These are phyloP conservation scores for Oscheius sp. DNA, from an alignment of 2,888 invertebrate genomes.

Conservation along the genomic window DNA sequence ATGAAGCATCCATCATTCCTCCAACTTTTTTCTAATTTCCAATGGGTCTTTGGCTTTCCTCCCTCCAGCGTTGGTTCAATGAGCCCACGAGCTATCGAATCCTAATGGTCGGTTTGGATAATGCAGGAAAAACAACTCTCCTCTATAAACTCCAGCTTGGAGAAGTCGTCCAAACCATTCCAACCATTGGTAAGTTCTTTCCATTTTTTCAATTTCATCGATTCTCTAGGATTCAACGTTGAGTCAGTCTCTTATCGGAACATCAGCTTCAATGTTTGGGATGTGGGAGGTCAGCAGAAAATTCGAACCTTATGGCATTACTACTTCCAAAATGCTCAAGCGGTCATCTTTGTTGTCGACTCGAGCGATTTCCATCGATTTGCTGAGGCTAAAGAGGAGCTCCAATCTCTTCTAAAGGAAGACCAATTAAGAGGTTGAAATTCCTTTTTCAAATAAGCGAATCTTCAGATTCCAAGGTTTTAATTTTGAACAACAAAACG, in stretches of 20 bases:
- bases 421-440: conserved; percentile 15
- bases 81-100: neutral
- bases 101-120: conserved; percentile 25
- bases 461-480: conserved; percentile 18
- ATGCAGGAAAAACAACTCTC: conserved; percentile 23
- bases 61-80: neutral
- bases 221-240: conserved; percentile 21
- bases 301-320: conserved; percentile 23
- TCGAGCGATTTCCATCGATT: conserved; percentile 5
- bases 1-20: neutral
- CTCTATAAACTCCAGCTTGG: conserved; percentile 24
- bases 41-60: conserved; percentile 18
- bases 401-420: conserved; percentile 2
- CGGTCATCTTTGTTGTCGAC: conserved; percentile 23
- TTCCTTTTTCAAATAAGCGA: neutral
- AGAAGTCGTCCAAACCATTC: conserved; percentile 14
- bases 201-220: neutral
- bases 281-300: conserved; percentile 24
- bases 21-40: neutral
- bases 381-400: conserved; percentile 6
- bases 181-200: conserved; percentile 24
- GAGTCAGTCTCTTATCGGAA: conserved; percentile 16
- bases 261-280: conserved; percentile 24
- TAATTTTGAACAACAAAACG: conserved; percentile 18
- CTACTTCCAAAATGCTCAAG: neutral